These are phyloP conservation scores for Mimas tiliae DNA, from an alignment of 2,888 invertebrate genomes.

Conservation along the genomic window DNA sequence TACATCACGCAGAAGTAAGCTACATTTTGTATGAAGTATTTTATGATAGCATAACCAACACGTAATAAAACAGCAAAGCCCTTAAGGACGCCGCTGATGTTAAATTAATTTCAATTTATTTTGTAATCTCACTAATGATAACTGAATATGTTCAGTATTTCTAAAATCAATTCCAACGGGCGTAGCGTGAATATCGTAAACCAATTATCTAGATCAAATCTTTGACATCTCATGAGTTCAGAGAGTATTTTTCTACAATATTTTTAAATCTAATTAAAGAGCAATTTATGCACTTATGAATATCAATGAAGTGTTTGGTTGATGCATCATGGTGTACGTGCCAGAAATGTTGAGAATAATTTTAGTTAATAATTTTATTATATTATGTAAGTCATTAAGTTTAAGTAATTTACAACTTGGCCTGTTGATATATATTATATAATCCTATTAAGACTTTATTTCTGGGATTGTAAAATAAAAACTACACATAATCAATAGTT, in stretches of 20 bases:
- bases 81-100: slow-evolving; percentile 10
- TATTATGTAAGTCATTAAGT: slow-evolving; percentile 85
- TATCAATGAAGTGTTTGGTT: slow-evolving; percentile 81
- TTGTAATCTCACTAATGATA: slow-evolving; percentile 76
- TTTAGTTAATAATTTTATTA: slow-evolving; percentile 85
- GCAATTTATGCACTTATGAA: slow-evolving; percentile 71
- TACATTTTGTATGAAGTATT: slow-evolving; percentile 33
- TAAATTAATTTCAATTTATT: slow-evolving; percentile 29
- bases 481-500: slow-evolving; percentile 65
- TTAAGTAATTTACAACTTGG: slow-evolving; percentile 85
- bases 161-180: slow-evolving; percentile 60
- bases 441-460: slow-evolving; percentile 84
- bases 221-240: slow-evolving; percentile 72
- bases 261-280: slow-evolving; percentile 75
- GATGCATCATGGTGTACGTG: slow-evolving; percentile 79
- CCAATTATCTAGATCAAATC: slow-evolving; percentile 70
- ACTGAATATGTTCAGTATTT: slow-evolving; percentile 54
- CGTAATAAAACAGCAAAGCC: slow-evolving; percentile 17
- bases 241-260: slow-evolving; percentile 84
- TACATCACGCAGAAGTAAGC: slow-evolving; percentile 21
- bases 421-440: slow-evolving; percentile 84
- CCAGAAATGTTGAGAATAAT: slow-evolving; percentile 83
- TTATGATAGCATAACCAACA: slow-evolving; percentile 25
- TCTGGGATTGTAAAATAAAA: slow-evolving; percentile 85
- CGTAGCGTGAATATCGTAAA: slow-evolving; percentile 62